Evolutionary conservation across 2,888 invertebrate species (phyloP).

Genomic region (Mamestra brassicae): DNA sequence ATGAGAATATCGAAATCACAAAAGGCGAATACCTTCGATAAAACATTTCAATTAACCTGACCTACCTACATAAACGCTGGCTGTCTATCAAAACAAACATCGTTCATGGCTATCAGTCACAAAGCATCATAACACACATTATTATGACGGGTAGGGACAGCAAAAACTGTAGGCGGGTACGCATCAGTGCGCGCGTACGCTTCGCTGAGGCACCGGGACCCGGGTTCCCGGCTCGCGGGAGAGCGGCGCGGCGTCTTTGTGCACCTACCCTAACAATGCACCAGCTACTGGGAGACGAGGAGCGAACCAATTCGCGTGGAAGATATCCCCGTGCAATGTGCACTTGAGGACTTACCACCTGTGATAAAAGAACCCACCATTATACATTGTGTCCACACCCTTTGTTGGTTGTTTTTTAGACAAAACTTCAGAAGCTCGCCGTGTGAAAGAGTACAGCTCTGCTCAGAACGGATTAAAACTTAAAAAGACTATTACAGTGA

Average conservation of each 20-base stretch:
- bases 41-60: slow-evolving; percentile 58
- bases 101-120: slow-evolving; percentile 73
- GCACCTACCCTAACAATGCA: slow-evolving; percentile 74
- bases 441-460: slow-evolving; percentile 71
- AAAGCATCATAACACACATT: slow-evolving; percentile 79
- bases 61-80: slow-evolving; percentile 58
- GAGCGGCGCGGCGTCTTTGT: slow-evolving; percentile 82
- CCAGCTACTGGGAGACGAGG: slow-evolving; percentile 75
- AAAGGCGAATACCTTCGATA: not conserved
- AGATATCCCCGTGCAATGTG: slow-evolving; percentile 80
- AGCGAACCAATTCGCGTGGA: slow-evolving; percentile 79
- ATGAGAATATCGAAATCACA: slow-evolving; percentile 1
- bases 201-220: slow-evolving; percentile 34
- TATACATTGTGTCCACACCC: slow-evolving; percentile 74
- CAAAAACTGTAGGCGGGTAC: slow-evolving; percentile 74
- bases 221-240: slow-evolving; percentile 63
- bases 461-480: slow-evolving; percentile 75
- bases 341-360: slow-evolving; percentile 89
- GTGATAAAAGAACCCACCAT: slow-evolving; percentile 80
- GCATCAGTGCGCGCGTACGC: slow-evolving; percentile 72
- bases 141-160: slow-evolving; percentile 79
- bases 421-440: slow-evolving; percentile 63
- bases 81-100: slow-evolving; percentile 77
- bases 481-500: slow-evolving; percentile 76
- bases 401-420: slow-evolving; percentile 80